Evolutionary conservation across 2,113 vertebrate genomes (phyloP).

Genomic region (Nycticebus coucang): DNA sequence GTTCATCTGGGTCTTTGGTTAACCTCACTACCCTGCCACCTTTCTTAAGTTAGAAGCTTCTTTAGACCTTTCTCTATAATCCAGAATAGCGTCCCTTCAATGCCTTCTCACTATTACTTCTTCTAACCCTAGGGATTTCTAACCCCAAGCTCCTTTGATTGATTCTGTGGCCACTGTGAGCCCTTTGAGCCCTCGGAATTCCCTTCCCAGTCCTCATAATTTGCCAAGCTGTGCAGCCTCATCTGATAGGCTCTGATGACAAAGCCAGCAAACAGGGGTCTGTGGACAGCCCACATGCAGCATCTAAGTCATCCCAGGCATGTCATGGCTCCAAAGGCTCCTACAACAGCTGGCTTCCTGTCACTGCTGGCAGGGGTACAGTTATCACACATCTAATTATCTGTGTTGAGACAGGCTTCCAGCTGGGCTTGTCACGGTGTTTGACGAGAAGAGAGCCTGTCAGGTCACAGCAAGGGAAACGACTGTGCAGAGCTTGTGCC

Average conservation of each 20-base stretch:
- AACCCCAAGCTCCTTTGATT: neutral
- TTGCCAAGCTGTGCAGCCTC: neutral
- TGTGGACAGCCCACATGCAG: neutral
- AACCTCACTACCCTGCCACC: neutral
- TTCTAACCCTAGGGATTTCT: neutral
- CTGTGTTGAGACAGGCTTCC: slow-evolving; percentile 54
- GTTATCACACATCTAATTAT: slow-evolving; percentile 49
- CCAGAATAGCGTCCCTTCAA: neutral
- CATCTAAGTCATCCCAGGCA: neutral
- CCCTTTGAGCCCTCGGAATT: neutral
- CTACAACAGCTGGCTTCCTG: slow-evolving; percentile 38
- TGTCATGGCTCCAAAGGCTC: neutral
- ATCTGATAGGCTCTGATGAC: neutral
- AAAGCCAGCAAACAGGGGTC: neutral
- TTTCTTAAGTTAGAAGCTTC: neutral
- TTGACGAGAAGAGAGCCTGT: neutral
- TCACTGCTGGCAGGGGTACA: slow-evolving; percentile 6
- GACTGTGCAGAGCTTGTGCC: neutral
- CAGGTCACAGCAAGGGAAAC: neutral
- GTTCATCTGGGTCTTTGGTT: neutral
- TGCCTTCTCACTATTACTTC: neutral
- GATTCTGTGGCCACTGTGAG: neutral
- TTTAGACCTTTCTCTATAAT: neutral
- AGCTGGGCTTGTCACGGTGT: slow-evolving; percentile 35
- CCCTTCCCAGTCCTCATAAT: neutral